Evolutionary conservation across 2,888 invertebrate genomes (phyloP).

Genomic region (Lasioglossum pauxillum): DNA sequence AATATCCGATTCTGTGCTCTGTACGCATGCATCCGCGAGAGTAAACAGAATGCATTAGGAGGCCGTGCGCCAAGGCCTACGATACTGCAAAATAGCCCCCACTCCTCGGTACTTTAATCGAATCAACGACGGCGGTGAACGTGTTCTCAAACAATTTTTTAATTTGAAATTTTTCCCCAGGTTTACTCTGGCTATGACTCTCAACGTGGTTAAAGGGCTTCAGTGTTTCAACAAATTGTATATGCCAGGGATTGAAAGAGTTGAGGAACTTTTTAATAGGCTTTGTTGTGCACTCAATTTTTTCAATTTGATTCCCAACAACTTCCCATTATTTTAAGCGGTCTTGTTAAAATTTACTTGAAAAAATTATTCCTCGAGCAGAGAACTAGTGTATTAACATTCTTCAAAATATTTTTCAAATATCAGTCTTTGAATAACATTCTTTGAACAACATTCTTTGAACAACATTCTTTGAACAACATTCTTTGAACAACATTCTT

Average conservation of each 20-base stretch:
- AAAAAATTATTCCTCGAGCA: not conserved
- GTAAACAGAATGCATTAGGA: constrained; percentile 51
- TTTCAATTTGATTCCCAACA: not conserved
- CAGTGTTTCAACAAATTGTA: not conserved
- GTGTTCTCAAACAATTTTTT: not conserved
- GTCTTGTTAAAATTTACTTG: not conserved
- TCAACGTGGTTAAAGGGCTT: not conserved
- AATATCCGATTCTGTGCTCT: constrained; percentile 54
- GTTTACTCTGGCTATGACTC: not conserved
- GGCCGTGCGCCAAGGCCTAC: constrained; percentile 1
- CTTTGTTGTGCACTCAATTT: not conserved
- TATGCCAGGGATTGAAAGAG: not conserved
- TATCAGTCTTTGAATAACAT: no score
- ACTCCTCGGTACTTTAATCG: not conserved
- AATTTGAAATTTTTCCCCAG: not conserved
- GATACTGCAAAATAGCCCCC: constrained; percentile 25
- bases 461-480: no score
- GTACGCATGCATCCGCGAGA: constrained; percentile 20
- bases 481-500: no score
- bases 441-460: no score
- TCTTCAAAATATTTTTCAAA: no score
- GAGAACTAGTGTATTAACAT: not conserved
- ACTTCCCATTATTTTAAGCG: not conserved
- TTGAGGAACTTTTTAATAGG: not conserved
- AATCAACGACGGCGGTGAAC: not conserved